phyloP scores from a whole-genome alignment of 2,797 vertebrate genomes.

The Micropoecilia bifurca region DNA sequence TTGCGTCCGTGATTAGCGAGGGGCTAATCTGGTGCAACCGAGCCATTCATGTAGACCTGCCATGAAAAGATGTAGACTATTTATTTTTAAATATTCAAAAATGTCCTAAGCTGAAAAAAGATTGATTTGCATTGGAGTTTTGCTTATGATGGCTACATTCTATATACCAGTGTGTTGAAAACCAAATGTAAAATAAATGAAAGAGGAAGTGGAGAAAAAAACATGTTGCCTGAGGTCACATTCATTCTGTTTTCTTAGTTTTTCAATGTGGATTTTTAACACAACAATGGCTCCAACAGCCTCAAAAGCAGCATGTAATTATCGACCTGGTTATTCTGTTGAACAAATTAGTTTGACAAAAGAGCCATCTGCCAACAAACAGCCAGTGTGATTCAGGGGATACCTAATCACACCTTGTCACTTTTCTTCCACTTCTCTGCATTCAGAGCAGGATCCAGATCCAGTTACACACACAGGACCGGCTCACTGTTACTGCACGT shows the following conservation, averaged over 20 bases:
- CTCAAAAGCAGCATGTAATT: conserved; percentile 72
- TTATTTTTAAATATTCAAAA: conserved; percentile 3
- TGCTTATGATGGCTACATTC: background rate
- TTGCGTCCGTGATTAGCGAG: conserved; percentile 54
- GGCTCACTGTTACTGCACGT: conserved; percentile 52
- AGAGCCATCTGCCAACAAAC: conserved; percentile 82
- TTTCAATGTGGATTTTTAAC: conserved; percentile 54
- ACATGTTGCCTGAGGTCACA: conserved; percentile 50
- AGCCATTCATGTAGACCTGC: conserved; percentile 27
- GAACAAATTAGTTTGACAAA: conserved; percentile 78
- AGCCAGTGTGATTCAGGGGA: conserved; percentile 57
- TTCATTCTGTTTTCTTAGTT: conserved; percentile 39
- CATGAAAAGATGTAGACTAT: rapidly evolving
- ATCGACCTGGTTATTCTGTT: conserved; percentile 80
- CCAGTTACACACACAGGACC: conserved; percentile 75
- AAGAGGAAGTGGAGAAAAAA: too few relatives aligned
- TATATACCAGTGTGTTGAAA: conserved; percentile 10
- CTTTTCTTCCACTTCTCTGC: conserved; percentile 74
- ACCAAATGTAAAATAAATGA: background rate
- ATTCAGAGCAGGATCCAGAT: conserved; percentile 59
- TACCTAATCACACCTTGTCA: conserved; percentile 79
- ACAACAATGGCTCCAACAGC: conserved; percentile 64
- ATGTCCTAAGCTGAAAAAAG: background rate
- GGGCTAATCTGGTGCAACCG: conserved; percentile 62
- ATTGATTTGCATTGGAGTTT: background rate